Base-by-base conservation (phyloP, 2,888 invertebrate species). In the Ferrisia virgata region DNA sequence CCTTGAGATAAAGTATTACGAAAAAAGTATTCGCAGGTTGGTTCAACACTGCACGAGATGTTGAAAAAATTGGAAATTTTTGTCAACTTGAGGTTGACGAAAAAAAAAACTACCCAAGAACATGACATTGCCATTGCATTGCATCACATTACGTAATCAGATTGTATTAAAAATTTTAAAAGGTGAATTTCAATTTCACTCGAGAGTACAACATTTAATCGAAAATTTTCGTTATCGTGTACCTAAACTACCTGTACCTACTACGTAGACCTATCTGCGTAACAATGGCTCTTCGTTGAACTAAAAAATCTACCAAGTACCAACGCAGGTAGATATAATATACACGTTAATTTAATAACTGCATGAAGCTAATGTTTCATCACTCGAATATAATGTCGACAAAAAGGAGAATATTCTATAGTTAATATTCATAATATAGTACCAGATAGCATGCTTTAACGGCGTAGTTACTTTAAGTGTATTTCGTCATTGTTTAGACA, bases 361-460 rank as follows among this genome's bases (percentile, higher is more conserved):
- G 64, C 64, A 28, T 64, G 64, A 28, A 64, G 64, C 64, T 64
- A 53, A 53, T 53, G 64, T 64, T 64, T 64, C 64, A 64, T 64
- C 64, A 64, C 28, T 28, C 64, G 64, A 64, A 15, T 64, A 64
- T 64, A 64, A 64, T 64, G 28, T 28, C 5, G 15, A 64, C 64
- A 64, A 64, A 64, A 64, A 64, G 64, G 15, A 64, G 64, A 64
- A 64, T 13, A 28, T 64, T 64, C 25, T 64, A 64, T 64, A 64
- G 64, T 31, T 64, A 28, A 64, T 64, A 64, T 64, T 64, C 64
- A 64, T 64, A 64, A 64, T 64, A 64, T 28, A 64, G 13, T 64
- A 64, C 28, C 13, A 64, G 25, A 64, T 25, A 28, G 6, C 28
- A 15, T 64, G 28, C 64, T 64, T 31, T 64, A 28, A 64, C 28